phyloP scores from a whole-genome alignment of 2,888 invertebrate genomes.

The Drosophila longiperda region DNA sequence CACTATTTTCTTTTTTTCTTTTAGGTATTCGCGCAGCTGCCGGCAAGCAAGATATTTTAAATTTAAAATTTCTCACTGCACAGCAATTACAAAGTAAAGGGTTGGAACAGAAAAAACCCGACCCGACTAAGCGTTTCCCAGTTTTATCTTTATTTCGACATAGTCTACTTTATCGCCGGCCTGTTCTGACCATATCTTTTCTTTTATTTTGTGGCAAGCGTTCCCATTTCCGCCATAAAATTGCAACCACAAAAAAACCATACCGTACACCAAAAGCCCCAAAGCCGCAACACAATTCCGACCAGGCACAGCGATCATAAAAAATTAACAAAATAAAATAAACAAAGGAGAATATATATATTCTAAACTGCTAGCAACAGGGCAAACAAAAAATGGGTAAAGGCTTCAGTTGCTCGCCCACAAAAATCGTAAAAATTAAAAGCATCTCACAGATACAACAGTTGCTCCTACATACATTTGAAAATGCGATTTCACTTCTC shows the following conservation, averaged over 20 bases:
- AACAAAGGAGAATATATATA: constrained; percentile 51
- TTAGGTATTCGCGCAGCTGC: constrained; percentile 46
- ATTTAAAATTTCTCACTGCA: constrained; percentile 40
- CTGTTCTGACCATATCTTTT: constrained; percentile 64
- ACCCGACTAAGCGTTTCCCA: constrained; percentile 56
- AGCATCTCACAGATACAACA: constrained; percentile 74
- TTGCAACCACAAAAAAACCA: constrained; percentile 23
- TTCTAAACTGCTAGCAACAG: constrained; percentile 64
- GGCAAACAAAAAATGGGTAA: constrained; percentile 40
- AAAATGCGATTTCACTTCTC: constrained; percentile 48
- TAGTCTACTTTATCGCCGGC: constrained; percentile 75
- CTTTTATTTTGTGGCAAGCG: constrained; percentile 79
- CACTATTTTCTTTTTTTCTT: constrained; percentile 14
- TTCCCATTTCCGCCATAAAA: constrained; percentile 78
- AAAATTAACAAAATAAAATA: constrained; percentile 76
- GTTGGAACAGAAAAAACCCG: background rate
- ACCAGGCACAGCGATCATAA: constrained; percentile 63
- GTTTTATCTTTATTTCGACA: constrained; percentile 79
- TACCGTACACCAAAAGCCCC: constrained; percentile 24
- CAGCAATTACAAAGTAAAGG: constrained; percentile 41
- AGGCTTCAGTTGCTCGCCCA: constrained; percentile 56
- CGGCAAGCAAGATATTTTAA: constrained; percentile 44
- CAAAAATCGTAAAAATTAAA: constrained; percentile 79
- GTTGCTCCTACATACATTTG: constrained; percentile 41
- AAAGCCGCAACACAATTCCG: constrained; percentile 53